Conservation (phyloP, 2,113 vertebrate genomes). For the Peromyscus polionotus region DNA sequence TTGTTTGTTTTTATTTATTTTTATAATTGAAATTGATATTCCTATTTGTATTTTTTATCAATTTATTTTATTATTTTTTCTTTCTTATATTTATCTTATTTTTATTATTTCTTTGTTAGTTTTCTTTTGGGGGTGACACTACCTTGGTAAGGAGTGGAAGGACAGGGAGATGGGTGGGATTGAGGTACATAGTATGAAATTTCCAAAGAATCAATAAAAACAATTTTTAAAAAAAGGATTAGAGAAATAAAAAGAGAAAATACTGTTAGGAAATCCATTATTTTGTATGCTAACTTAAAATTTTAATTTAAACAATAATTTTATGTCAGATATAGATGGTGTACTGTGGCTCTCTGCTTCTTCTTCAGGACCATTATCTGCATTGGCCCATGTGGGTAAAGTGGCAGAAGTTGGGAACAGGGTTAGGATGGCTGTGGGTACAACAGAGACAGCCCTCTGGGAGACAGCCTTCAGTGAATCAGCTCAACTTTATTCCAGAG, state of each 20-base stretch:
- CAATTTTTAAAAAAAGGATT: background rate
- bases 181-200: background rate
- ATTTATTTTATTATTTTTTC: background rate
- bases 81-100: background rate
- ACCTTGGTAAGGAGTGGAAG: background rate
- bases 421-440: no score
- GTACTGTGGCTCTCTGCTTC: no score
- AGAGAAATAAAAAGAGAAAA: background rate
- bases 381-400: no score
- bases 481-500: no score
- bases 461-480: no score
- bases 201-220: background rate
- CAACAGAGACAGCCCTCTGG: no score
- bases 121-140: background rate
- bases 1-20: background rate
- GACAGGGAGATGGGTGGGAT: background rate
- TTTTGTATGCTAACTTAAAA: background rate
- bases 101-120: background rate
- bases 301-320: no score
- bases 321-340: no score
- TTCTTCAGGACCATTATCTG: no score
- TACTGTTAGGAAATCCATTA: background rate
- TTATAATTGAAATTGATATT: background rate
- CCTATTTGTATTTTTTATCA: background rate
- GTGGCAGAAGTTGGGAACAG: no score